These are phyloP conservation scores for Xylocopa sonorina DNA, from an alignment of 1,140 invertebrate species.

Conservation along the genomic window DNA sequence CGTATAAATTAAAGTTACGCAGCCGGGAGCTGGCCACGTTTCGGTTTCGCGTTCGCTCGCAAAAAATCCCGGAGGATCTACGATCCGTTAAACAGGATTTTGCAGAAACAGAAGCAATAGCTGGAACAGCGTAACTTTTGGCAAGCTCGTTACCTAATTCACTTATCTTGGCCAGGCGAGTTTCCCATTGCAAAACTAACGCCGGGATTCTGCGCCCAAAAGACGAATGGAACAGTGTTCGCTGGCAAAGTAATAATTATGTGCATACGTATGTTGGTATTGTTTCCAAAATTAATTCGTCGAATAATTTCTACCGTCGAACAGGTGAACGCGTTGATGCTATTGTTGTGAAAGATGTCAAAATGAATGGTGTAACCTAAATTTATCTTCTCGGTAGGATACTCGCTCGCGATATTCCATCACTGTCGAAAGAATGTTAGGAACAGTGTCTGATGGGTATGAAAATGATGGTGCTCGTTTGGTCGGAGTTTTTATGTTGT, in stretches of 20 bases:
- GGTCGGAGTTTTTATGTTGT: constrained; percentile 2
- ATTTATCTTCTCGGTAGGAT: background rate
- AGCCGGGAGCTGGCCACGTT: too few species aligned
- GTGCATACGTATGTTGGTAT: background rate
- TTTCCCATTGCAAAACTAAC: background rate
- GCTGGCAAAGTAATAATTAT: too few species aligned
- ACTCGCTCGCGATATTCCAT: background rate
- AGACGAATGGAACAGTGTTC: background rate
- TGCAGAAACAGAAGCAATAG: background rate
- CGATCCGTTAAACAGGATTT: background rate
- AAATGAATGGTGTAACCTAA: constrained; percentile 45
- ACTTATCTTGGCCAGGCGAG: background rate
- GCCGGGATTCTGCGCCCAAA: background rate
- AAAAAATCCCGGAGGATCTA: background rate
- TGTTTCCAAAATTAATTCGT: background rate
- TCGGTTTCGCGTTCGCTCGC: background rate
- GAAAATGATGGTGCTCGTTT: constrained; percentile 24
- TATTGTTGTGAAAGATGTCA: constrained; percentile 3
- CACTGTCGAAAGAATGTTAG: background rate
- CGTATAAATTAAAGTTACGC: background rate
- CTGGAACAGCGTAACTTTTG: background rate
- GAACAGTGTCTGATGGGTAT: background rate
- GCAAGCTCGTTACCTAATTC: background rate
- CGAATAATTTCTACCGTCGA: background rate
- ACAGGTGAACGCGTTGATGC: constrained; percentile 12